Percentiles rank a stretch among this genome's conserved stretches.
Conservation (phyloP, 2,797 vertebrate genomes). For the Momotus momota region DNA sequence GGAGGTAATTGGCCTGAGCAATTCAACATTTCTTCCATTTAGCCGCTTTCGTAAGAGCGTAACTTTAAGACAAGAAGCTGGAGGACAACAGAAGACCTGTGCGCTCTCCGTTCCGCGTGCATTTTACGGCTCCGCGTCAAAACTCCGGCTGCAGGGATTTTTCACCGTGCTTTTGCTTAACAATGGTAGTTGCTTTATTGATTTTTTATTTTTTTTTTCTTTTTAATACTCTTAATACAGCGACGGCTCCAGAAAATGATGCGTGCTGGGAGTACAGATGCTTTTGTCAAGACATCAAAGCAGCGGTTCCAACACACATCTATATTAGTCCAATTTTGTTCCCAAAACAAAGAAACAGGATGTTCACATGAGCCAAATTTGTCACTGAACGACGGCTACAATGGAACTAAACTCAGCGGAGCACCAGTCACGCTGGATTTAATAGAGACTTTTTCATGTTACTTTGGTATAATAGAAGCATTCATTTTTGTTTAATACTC, state of each 20-base stretch:
- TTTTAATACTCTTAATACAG: constrained; percentile 12
- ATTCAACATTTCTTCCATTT: neutral
- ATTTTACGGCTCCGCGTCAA: neutral
- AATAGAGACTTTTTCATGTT: neutral
- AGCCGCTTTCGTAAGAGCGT: neutral
- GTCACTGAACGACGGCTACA: neutral
- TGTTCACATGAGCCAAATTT: neutral
- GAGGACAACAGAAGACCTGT: neutral
- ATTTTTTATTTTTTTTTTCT: neutral
- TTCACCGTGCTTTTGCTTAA: neutral
- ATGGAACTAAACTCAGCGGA: neutral
- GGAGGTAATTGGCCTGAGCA: neutral
- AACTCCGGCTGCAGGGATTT: neutral
- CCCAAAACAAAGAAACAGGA: constrained; percentile 21
- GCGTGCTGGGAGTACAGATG: neutral
- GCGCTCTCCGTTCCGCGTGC: neutral
- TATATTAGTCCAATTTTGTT: neutral
- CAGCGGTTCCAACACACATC: neutral
- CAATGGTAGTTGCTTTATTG: constrained; percentile 27
- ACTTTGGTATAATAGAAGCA: neutral
- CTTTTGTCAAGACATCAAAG: constrained; percentile 10
- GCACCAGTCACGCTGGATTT: neutral
- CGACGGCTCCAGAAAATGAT: neutral
- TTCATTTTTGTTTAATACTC: neutral
- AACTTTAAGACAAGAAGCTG: neutral